phyloP scores from a whole-genome alignment of 2,113 vertebrate genomes.

The Monopterus albus region DNA sequence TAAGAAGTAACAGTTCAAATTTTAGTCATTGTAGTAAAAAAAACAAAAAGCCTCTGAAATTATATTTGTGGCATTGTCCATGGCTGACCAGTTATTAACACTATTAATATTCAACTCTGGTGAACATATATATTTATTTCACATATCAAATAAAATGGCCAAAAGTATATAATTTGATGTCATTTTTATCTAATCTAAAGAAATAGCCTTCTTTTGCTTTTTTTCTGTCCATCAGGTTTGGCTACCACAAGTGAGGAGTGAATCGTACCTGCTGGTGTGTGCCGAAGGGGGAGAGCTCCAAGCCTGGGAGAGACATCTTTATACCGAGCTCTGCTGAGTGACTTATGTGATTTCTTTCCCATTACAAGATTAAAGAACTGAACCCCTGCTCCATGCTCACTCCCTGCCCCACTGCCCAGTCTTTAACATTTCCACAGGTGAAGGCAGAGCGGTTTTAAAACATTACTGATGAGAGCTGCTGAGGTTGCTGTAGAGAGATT shows the following conservation, averaged over 20 bases:
- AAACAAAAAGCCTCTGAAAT: too few species aligned
- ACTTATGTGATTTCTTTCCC: neutral
- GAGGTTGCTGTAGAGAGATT: neutral
- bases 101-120: too few species aligned
- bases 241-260: conserved; percentile 69
- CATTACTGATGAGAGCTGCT: neutral
- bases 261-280: conserved; percentile 77
- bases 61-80: too few species aligned
- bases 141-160: neutral
- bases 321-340: conserved; percentile 58
- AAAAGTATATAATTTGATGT: too few species aligned
- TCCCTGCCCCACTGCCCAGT: neutral
- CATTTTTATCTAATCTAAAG: neutral
- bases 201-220: neutral
- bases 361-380: neutral
- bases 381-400: neutral
- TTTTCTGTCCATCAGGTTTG: conserved; percentile 44
- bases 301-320: conserved; percentile 57
- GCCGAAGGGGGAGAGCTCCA: conserved; percentile 47
- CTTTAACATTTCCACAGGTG: neutral
- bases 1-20: too few species aligned
- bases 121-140: too few species aligned
- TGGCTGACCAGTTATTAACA: too few species aligned
- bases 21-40: too few species aligned
- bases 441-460: neutral